Conservation (phyloP, 1,140 invertebrate genomes). For the Leguminivora glycinivorella region DNA sequence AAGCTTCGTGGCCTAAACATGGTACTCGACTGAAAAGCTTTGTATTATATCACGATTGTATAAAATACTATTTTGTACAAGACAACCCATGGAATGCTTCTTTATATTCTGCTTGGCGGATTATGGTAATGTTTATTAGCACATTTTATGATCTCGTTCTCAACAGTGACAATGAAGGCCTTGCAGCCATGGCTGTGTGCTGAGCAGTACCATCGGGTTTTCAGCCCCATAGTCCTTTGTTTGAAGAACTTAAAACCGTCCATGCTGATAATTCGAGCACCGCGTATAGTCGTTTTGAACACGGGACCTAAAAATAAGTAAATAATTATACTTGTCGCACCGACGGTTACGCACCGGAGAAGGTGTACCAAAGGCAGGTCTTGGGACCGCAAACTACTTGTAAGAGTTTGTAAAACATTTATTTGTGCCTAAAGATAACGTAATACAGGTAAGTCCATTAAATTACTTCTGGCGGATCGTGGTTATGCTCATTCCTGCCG, state of each 20-base stretch:
- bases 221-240: slow-evolving; percentile 28
- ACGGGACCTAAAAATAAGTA: too few relatives aligned
- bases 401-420: slow-evolving; percentile 35
- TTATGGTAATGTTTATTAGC: slow-evolving; percentile 19
- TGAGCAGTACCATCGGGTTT: slow-evolving; percentile 17
- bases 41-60: too few relatives aligned
- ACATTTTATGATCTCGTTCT: background rate
- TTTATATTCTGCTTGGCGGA: background rate
- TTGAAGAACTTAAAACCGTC: slow-evolving; percentile 41
- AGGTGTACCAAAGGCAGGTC: slow-evolving; percentile 48
- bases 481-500: background rate
- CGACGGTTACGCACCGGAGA: slow-evolving; percentile 39
- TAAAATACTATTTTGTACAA: too few relatives aligned
- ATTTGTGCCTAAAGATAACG: too few relatives aligned
- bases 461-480: slow-evolving; percentile 7
- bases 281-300: slow-evolving; percentile 33
- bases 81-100: too few relatives aligned
- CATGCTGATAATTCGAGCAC: slow-evolving; percentile 35
- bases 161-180: background rate
- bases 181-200: slow-evolving; percentile 10
- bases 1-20: too few relatives aligned
- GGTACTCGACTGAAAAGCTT: too few relatives aligned
- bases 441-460: background rate
- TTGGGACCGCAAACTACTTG: slow-evolving; percentile 34
- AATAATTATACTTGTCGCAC: background rate